Base-by-base conservation (phyloP, 2,113 vertebrate genomes). In the Thomomys bottae region DNA sequence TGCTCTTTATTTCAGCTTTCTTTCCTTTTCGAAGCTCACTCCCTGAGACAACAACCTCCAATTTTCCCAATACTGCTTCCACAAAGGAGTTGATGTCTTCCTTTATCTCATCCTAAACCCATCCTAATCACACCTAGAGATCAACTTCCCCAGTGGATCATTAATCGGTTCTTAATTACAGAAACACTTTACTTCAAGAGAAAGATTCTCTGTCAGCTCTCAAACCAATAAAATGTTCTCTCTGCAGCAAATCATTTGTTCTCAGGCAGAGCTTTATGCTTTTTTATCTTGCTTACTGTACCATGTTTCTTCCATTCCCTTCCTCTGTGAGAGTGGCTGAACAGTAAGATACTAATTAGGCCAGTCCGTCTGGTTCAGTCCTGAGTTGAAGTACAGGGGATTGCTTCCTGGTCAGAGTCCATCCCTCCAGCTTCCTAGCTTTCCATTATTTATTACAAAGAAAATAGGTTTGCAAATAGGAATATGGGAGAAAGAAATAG, bases 141-240 rank as follows among this genome's bases (percentile, higher is more conserved):
- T 34, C 32, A 66, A 28, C 49, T 28, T 66, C 38, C 38, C 54
- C 15, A 75, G 17, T 17, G n/a, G 42, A 34, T 59, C 6, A 7
- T 28, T 11, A 9, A 3, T 45, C 30, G 26, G 20, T 67, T 87
- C 72, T 90, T 80, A 84, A 87, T 72, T 24, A 72, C 8, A 40
- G 64, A 70, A 24, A 26, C 66, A 7, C 54, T 94, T 34, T 72
- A 26, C 38, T 61, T 72, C 45, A 82, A 34, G 40, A 82, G 78
- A 91, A 94, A 86, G 83, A 32, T n/a, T 17, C 66, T 68, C 66
- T 68, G 66, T 24, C 84, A 71, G 61, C 32, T 82, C 66, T 83
- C 79, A 76, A n/a, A 10, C 45, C 34, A 78, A 72, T 1, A 2
- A 3, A 72, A 68, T 78, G 42, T 36, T 28, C n/a, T 36, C 75